Conservation (phyloP, 2,797 vertebrate genomes). For the Epinephelus malabaricus region DNA sequence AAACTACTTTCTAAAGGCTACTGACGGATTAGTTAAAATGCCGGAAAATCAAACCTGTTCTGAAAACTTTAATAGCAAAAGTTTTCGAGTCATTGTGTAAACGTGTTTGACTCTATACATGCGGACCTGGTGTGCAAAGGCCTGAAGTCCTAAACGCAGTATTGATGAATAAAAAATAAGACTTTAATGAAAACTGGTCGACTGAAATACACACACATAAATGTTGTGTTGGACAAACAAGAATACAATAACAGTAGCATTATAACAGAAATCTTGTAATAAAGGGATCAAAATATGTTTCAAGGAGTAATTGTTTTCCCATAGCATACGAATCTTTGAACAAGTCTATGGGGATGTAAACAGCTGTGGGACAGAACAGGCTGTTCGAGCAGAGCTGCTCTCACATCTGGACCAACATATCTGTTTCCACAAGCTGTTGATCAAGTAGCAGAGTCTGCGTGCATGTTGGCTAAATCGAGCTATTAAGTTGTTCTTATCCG, state of each 20-base stretch:
- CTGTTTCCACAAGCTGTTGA: constrained; percentile 3
- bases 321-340: background rate
- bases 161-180: too few relatives aligned
- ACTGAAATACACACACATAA: too few relatives aligned
- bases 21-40: too few relatives aligned
- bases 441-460: background rate
- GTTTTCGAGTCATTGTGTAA: too few relatives aligned
- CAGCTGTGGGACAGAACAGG: constrained; percentile 7
- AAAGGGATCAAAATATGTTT: background rate
- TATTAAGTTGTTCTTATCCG: background rate
- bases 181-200: too few relatives aligned
- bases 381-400: constrained; percentile 1
- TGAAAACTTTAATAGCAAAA: too few relatives aligned
- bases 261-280: background rate
- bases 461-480: background rate
- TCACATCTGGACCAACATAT: constrained; percentile 20
- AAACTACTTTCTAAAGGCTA: too few relatives aligned
- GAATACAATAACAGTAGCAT: background rate
- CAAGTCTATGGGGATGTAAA: background rate
- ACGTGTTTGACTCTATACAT: too few relatives aligned
- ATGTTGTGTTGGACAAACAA: background rate
- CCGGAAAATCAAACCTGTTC: too few relatives aligned
- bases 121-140: too few relatives aligned
- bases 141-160: too few relatives aligned
- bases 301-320: constrained; percentile 1